Evolutionary conservation across 1,140 invertebrate genomes (phyloP).

Genomic region (Chymomyza costata): DNA sequence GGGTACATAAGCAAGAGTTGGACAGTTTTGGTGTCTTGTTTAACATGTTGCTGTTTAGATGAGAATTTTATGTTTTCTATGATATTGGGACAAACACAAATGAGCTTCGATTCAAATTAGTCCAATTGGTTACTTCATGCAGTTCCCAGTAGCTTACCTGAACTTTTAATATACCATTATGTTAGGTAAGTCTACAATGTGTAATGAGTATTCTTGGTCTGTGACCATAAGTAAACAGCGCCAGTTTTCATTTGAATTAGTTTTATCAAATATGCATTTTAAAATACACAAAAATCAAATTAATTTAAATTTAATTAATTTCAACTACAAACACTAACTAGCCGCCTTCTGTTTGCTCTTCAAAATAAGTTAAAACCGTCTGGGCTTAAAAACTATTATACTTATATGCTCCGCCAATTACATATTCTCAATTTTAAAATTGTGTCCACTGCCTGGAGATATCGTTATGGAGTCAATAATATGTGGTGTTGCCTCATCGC

Average conservation of each 20-base stretch:
- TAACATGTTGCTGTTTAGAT: not conserved
- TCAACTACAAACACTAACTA: constrained; percentile 57
- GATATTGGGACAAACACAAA: constrained; percentile 62
- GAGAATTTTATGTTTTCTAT: constrained; percentile 36
- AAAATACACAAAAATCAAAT: constrained; percentile 29
- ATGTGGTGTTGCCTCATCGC: constrained; percentile 39
- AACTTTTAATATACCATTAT: not conserved
- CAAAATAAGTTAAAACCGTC: constrained; percentile 32
- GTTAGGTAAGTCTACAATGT: constrained; percentile 1
- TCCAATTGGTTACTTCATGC: constrained; percentile 37
- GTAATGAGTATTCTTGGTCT: constrained; percentile 16
- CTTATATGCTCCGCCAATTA: constrained; percentile 27
- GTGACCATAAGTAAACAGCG: constrained; percentile 39
- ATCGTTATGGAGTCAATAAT: constrained; percentile 74
- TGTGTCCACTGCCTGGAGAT: constrained; percentile 62
- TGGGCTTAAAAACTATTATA: constrained; percentile 25
- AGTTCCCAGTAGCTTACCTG: constrained; percentile 51
- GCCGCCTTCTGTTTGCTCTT: constrained; percentile 19
- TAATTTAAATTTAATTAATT: constrained; percentile 39
- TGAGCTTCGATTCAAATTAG: constrained; percentile 52
- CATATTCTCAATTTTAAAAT: constrained; percentile 73
- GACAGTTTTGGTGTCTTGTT: constrained; percentile 1
- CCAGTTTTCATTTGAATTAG: constrained; percentile 35
- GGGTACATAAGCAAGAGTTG: constrained; percentile 36
- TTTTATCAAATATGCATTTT: constrained; percentile 41